Evolutionary conservation across 2,113 vertebrate genomes (phyloP), one percentile per base, ranked within the genome.

Genomic region (Gallinago paraguaiae): DNA sequence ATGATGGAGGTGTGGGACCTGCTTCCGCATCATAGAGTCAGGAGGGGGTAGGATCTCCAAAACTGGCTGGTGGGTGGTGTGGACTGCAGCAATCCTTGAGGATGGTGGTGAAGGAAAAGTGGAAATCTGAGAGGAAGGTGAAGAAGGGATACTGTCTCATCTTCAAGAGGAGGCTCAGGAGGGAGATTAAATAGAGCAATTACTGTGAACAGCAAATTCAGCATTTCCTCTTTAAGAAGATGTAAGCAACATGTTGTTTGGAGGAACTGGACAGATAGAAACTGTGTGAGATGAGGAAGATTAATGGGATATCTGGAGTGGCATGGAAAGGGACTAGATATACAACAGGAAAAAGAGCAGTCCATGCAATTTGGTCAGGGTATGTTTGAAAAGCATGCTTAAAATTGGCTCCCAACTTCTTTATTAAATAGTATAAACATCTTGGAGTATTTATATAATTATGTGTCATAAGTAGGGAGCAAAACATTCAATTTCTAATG

Each of bases 1-100:
- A 11, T 3, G 45, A n/a, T 2, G 6, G 50, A 59, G 11, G 15
- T 56, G 7, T 41, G 53, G 31, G 39, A 59, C 14, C 61, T 68
- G 30, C 25, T 71, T 51, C 65, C 82, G 14, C 13, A 24, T 48
- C 0, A 0, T 24, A 22, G 48, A 41, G n/a, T 13, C 0, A 1
- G n/a, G 25, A n/a, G 8, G 4, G 17, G 11, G 4, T 16, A 10
- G 19, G 9, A 39, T 86, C 64, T 60, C 51, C 7, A 11, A 71
- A 82, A 67, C 10, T 61, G 27, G 12, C 43, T 39, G 33, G 43
- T 43, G 11, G 25, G n/a, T 67, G 41, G 31, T 35, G 13, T 4
- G 17, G 31, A 46, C 17, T 72, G 31, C 45, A 65, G 18, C 8
- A 78, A 39, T 57, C 41, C n/a, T 5, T 61, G n/a, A 19, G 23